Evolutionary conservation across 2,797 vertebrate genomes (phyloP).

Genomic region (Liparis tanakae): DNA sequence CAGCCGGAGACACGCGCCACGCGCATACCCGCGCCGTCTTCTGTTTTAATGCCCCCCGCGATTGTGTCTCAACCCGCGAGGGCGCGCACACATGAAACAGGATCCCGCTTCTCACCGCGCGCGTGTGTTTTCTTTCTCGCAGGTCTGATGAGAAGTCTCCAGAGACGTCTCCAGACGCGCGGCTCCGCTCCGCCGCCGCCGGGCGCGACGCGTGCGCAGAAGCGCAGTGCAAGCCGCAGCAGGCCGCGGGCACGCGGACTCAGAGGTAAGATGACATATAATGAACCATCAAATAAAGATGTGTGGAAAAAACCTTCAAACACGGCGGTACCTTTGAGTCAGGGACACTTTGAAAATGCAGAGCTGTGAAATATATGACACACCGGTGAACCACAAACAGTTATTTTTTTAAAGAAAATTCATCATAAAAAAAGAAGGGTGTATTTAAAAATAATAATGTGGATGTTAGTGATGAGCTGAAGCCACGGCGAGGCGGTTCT

Average conservation of each 20-base stretch:
- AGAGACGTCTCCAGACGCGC: conserved; percentile 49
- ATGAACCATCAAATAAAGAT: too few species aligned
- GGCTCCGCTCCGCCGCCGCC: conserved; percentile 56
- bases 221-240: conserved; percentile 73
- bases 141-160: too few species aligned
- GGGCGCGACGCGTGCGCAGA: conserved; percentile 59
- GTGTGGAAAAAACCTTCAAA: too few species aligned
- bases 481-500: conserved; percentile 12
- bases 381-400: too few species aligned
- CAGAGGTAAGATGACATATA: conserved; percentile 80
- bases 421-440: background rate
- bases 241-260: conserved; percentile 75
- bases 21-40: conserved; percentile 30
- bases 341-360: too few species aligned
- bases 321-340: too few species aligned
- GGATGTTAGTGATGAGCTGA: conserved; percentile 50
- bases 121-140: conserved; percentile 6
- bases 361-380: too few species aligned
- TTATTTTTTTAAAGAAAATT: too few species aligned
- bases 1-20: too few species aligned
- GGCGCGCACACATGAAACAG: conserved; percentile 22
- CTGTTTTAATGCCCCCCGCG: background rate
- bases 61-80: conserved; percentile 24
- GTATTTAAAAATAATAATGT: conserved; percentile 52
- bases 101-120: conserved; percentile 30